phyloP scores from a whole-genome alignment of 2,888 invertebrate species.

The Mayetiola destructor region DNA sequence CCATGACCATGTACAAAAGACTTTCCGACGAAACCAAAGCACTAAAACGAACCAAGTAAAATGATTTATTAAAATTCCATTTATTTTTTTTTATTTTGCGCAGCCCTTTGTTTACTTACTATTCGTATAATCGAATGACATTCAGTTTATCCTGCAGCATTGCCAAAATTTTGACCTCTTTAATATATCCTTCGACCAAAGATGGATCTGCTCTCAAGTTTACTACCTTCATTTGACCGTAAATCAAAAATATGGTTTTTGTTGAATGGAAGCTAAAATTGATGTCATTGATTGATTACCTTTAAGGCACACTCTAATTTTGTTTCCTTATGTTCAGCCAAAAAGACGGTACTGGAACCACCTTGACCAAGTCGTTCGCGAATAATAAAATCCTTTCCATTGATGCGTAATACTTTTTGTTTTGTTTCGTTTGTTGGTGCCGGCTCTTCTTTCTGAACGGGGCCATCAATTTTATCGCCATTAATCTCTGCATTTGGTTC shows the following conservation, averaged over 20 bases:
- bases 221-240: constrained; percentile 45
- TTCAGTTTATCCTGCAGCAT: constrained; percentile 67
- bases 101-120: constrained; percentile 45
- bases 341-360: constrained; percentile 74
- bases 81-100: not conserved
- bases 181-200: constrained; percentile 63
- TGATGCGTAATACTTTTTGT: constrained; percentile 45
- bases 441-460: too few relatives aligned
- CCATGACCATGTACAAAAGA: constrained; percentile 34
- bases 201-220: constrained; percentile 58
- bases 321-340: constrained; percentile 26
- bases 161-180: constrained; percentile 73
- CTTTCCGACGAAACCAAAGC: not conserved
- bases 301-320: constrained; percentile 30
- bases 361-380: constrained; percentile 68
- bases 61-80: not conserved
- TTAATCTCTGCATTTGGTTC: not conserved
- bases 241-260: not conserved
- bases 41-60: not conserved
- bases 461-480: not conserved
- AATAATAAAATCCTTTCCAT: constrained; percentile 55
- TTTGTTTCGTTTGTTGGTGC: constrained; percentile 16
- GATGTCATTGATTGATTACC: constrained; percentile 19
- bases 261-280: not conserved
- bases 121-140: constrained; percentile 73